phyloP scores from a whole-genome alignment of 2,888 invertebrate genomes.

The Abscondita cerata region DNA sequence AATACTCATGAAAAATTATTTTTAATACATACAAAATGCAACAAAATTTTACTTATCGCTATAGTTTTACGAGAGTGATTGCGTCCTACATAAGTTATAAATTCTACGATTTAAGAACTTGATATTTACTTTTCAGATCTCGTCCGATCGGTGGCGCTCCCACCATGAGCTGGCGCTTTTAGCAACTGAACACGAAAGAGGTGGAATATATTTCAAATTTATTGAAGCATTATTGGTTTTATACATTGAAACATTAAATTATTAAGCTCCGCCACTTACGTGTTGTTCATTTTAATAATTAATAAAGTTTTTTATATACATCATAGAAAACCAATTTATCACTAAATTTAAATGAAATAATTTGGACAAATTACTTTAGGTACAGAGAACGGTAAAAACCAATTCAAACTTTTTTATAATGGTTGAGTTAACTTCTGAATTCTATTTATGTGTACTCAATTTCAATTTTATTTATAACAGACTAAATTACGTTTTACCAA shows the following conservation, averaged over 20 bases:
- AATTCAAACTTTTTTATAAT: slow-evolving; percentile 43
- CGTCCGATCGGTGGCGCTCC: slow-evolving; percentile 43
- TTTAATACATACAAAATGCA: no score
- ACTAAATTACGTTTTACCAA: slow-evolving; percentile 11
- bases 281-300: slow-evolving; percentile 26
- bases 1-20: no score
- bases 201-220: slow-evolving; percentile 42
- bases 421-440: slow-evolving; percentile 35
- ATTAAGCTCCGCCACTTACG: slow-evolving; percentile 38
- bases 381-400: slow-evolving; percentile 38
- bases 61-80: no score
- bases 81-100: no score
- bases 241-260: slow-evolving; percentile 41
- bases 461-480: slow-evolving; percentile 17
- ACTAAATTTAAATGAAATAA: neutral
- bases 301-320: neutral
- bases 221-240: slow-evolving; percentile 39
- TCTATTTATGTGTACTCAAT: slow-evolving; percentile 20
- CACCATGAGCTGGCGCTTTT: slow-evolving; percentile 35
- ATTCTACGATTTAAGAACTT: no score
- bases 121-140: no score
- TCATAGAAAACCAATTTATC: neutral
- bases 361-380: no score
- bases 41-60: no score
- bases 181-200: slow-evolving; percentile 44